phyloP scores from a whole-genome alignment of 1,140 invertebrate genomes.

The Solenopsis invicta region DNA sequence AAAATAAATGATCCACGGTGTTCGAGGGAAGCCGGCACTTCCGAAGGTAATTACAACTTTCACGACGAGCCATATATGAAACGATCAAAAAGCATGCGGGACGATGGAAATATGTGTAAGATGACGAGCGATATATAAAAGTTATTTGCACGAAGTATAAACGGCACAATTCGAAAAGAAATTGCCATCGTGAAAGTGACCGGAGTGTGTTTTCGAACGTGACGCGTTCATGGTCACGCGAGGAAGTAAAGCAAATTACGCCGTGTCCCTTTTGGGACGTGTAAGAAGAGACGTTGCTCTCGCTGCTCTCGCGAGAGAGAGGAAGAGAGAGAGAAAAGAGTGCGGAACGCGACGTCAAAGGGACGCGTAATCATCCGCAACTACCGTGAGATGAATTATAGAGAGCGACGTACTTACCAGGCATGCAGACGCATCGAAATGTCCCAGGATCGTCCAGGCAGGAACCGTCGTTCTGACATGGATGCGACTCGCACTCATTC shows the following conservation, averaged over 20 bases:
- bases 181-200: constrained; percentile 15
- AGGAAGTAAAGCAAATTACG: not conserved
- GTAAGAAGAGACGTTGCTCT: not conserved
- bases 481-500: constrained; percentile 98
- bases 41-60: constrained; percentile 51
- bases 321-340: not conserved
- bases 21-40: constrained; percentile 12
- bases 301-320: no score
- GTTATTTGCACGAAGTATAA: constrained; percentile 21
- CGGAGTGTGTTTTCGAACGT: constrained; percentile 1
- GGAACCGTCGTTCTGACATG: constrained; percentile 97
- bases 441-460: constrained; percentile 98
- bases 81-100: constrained; percentile 3
- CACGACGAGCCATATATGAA: constrained; percentile 11
- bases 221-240: constrained; percentile 36
- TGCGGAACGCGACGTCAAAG: not conserved
- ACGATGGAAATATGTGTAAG: constrained; percentile 4
- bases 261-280: constrained; percentile 2
- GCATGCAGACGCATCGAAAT: constrained; percentile 98
- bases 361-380: constrained; percentile 12
- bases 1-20: constrained; percentile 19
- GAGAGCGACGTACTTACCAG: constrained; percentile 90
- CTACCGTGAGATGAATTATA: constrained; percentile 15
- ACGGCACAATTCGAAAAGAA: constrained; percentile 17
- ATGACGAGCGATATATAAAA: not conserved